Base-by-base conservation (phyloP, 2,797 vertebrate species). In the Xerus rutilus region DNA sequence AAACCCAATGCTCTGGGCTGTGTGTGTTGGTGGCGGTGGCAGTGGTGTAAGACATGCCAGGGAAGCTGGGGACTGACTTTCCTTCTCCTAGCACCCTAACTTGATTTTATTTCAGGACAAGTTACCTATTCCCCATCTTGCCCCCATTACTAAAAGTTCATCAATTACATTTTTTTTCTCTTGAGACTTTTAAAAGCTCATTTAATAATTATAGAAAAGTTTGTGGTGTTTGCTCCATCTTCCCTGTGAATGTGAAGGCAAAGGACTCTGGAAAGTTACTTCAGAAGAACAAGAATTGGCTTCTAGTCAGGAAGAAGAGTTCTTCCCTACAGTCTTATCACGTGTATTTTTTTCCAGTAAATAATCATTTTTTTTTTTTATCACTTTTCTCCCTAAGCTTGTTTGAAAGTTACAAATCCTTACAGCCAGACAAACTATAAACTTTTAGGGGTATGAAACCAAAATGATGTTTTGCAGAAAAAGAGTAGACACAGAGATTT, bases 351-450 rank as follows among this genome's bases (percentile, higher is more conserved):
- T 57, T 96, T 79, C 49, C 17, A 89, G 65, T 83, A 92, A 95
- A 69, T 65, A 59, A 35, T 87, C 32, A 76, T 17, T 25, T 78
- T 39, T 79, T 17, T 25, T 78, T 39, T 79, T 49, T 70, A 5
- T 91, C 28, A 21, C 62, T 87, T 65, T 84, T 91, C 39, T 79
- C 8, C 54, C 28, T 73, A 8, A 20, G 32, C 67, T 91, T 90
- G 7, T 90, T 92, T 93, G 85, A 86, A 88, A 92, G 82, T 59
- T 59, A 79, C 57, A 67, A 21, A 54, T 64, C 47, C 39, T 92
- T 86, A 62, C 69, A 74, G 57, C 54, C 57, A 62, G 86, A 57
- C 32, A 83, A 52, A 79, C 47, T n/a, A 30, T 82, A 81, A 77
- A 74, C 5, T 43, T 54, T 59, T 84, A 73, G 35, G 45, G 77